phyloP scores from a whole-genome alignment of 2,888 invertebrate genomes.

The Nineta flava region DNA sequence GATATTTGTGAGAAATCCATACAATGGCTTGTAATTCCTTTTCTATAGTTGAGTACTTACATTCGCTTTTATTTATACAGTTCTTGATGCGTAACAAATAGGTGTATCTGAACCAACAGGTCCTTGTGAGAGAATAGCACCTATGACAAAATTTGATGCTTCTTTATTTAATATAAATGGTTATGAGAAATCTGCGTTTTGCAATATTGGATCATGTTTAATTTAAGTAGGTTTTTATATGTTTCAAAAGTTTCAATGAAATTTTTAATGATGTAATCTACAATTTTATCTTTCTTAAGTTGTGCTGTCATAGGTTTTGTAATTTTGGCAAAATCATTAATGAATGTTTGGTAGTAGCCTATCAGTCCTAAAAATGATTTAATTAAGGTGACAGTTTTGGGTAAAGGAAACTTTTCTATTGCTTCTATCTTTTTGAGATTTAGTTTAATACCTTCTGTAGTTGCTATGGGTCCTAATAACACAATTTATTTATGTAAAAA shows the following conservation, averaged over 20 bases:
- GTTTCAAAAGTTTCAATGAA: constrained; percentile 10
- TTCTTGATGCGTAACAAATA: constrained; percentile 21
- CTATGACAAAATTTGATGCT: constrained; percentile 19
- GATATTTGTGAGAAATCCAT: constrained; percentile 20
- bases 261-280: constrained; percentile 5
- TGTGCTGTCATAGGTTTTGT: constrained; percentile 12
- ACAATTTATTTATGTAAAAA: constrained; percentile 12
- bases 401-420: constrained; percentile 13
- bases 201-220: constrained; percentile 13
- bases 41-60: constrained; percentile 22
- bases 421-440: constrained; percentile 14
- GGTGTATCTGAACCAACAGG: constrained; percentile 17
- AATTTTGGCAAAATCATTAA: constrained; percentile 11
- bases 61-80: constrained; percentile 19
- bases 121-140: constrained; percentile 11
- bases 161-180: constrained; percentile 20
- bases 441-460: constrained; percentile 15
- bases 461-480: constrained; percentile 16
- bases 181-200: constrained; percentile 15
- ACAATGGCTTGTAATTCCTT: constrained; percentile 22
- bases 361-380: constrained; percentile 12
- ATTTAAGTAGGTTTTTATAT: constrained; percentile 15
- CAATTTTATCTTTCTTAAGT: constrained; percentile 7
- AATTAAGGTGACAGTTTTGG: constrained; percentile 12
- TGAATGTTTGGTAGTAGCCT: constrained; percentile 15